Percentiles rank a stretch among this genome's conserved stretches.
phyloP scores from a whole-genome alignment of 2,113 vertebrate genomes.

The Corvus cornix region DNA sequence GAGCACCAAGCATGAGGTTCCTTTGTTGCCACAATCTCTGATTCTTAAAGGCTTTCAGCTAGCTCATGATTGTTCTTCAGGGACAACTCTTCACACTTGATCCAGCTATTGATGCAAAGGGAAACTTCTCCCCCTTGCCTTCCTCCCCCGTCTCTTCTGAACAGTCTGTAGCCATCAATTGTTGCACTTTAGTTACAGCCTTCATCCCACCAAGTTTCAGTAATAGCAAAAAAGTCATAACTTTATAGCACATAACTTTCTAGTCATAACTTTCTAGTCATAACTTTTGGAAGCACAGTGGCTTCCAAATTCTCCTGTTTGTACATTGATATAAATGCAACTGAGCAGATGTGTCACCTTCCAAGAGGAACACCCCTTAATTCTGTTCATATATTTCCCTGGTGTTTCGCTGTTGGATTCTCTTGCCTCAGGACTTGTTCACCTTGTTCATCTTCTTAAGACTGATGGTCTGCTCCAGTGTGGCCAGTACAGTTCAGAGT shows the following conservation, averaged over 20 bases:
- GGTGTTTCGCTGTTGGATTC: background rate
- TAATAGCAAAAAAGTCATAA: background rate
- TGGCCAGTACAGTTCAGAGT: background rate
- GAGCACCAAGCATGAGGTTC: background rate
- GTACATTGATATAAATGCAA: background rate
- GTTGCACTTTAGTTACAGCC: background rate
- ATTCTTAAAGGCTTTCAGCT: background rate
- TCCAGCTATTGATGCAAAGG: background rate
- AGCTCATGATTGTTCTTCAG: background rate
- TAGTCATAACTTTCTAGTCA: background rate
- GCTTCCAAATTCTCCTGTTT: background rate
- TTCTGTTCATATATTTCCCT: background rate
- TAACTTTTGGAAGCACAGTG: background rate
- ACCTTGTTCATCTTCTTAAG: fast-evolving
- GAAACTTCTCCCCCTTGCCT: background rate
- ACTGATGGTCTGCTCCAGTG: background rate
- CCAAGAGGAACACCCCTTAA: background rate
- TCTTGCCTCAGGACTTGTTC: too few species aligned
- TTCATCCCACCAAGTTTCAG: background rate
- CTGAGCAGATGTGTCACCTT: background rate
- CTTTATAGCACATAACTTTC: background rate
- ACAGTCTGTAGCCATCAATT: too few species aligned
- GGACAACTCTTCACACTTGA: background rate
- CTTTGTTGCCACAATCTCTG: background rate
- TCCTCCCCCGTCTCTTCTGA: background rate